Percentiles rank a stretch among this genome's conserved stretches.
These are phyloP conservation scores for Leptinotarsa peninsularis DNA, from an alignment of 2,888 invertebrate genomes.

Conservation along the genomic window DNA sequence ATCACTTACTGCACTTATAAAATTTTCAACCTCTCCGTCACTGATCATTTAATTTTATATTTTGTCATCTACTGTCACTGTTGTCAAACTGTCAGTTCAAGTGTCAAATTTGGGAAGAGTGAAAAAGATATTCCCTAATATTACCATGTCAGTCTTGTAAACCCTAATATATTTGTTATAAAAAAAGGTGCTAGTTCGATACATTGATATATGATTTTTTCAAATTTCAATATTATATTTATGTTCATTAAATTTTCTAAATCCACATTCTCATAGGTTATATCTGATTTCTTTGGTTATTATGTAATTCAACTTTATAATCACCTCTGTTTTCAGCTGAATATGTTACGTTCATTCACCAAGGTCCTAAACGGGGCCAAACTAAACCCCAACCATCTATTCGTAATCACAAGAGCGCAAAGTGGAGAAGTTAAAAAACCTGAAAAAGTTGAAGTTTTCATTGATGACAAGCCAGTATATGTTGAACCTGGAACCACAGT, in stretches of 20 bases:
- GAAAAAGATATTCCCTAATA: too few species aligned
- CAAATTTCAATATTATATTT: background rate
- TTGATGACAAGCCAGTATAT: constrained; percentile 94
- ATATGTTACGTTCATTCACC: constrained; percentile 81
- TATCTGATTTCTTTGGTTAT: constrained; percentile 1
- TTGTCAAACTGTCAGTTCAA: background rate
- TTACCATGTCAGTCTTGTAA: background rate
- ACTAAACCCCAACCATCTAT: constrained; percentile 58
- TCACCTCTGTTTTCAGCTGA: constrained; percentile 20
- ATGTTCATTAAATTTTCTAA: too few species aligned
- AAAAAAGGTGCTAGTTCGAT: background rate
- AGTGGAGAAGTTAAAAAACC: constrained; percentile 60
- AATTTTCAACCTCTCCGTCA: too few species aligned
- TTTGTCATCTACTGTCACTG: too few species aligned
- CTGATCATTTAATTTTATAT: too few species aligned
- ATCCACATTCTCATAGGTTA: constrained; percentile 3
- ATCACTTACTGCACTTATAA: too few species aligned
- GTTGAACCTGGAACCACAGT: constrained; percentile 98
- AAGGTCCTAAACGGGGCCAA: constrained; percentile 71
- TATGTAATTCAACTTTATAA: constrained; percentile 7
- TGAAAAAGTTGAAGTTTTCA: constrained; percentile 93
- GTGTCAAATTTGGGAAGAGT: background rate
- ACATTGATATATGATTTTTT: background rate
- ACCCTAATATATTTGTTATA: background rate
- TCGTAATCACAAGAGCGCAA: constrained; percentile 52